Base-by-base conservation (phyloP, 2,113 vertebrate species). In the Petroica traversi region DNA sequence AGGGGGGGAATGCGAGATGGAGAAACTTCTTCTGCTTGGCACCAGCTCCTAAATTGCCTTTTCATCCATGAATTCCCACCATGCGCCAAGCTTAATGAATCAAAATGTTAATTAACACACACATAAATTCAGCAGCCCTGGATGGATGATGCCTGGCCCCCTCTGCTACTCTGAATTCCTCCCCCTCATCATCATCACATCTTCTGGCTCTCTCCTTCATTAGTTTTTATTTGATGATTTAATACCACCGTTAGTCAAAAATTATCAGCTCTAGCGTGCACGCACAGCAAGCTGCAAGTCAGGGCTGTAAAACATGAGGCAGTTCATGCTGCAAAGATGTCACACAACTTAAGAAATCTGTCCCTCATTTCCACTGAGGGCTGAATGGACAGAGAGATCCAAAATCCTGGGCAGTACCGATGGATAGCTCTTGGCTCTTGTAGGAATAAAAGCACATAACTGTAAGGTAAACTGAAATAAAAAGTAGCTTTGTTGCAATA, bases 151-250 rank as follows among this genome's bases (percentile, higher is more conserved):
- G 51, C 34, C 63, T 93, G 63, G 18, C 33, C 75, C 71, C 58
- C 36, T 81, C 75, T 48, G 52, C 55, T 74, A 2, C 63, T 69
- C 38, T 88, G 83, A 83, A 86, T 93, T 80, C 88, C 66, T 92
- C 86, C 92, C 85, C 8, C 91, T 93, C 77, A 91, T 95, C 94
- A 94, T 85, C 91, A 91, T 81, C 92, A 64, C 80, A 75, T 94
- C 85, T 92, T 93, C 54, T 91, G 85, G 33, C 79, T 94, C 68
- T 89, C 64, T 88, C 76, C 86, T 71, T 94, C 93, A 73, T 94
- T 96, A 90, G 79, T 85, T 91, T 97, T 96, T 91, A 94, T 92
- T 86, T 93, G 91, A 89, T 92, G 92, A 95, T 96, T 94, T 93
- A 91, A 89, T 62, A 34, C 29, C 73, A 52, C 49, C 0, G 2